Base-by-base conservation (phyloP, 2,113 vertebrate genomes). In the Agapornis roseicollis region DNA sequence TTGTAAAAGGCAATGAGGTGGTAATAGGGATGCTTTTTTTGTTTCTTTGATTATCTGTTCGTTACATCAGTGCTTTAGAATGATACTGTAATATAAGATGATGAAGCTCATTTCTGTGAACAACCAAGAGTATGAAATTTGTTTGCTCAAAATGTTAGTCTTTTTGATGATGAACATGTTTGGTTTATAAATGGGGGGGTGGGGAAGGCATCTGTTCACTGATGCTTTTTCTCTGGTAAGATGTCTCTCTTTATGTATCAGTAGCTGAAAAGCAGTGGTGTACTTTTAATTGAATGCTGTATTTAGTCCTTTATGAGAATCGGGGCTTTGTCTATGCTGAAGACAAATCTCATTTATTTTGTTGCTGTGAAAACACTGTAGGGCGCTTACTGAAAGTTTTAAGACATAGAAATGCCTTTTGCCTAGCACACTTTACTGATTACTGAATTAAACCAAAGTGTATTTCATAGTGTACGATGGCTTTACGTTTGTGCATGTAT, bases 1-100 rank as follows among this genome's bases (percentile, higher is more conserved):
- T 92, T 88, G 88, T 93, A 80, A 91, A 95, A 95, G 85, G 85
- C 88, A 93, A 81, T 94, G 50, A 90, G 72, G 77, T 89, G 60
- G 52, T 84, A 84, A 94, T 69, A 81, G 25, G 47, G 60, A 86
- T 80, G 42, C 11, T 71, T 82, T 65, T 65, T 71, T 79, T 42
- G 23, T 80, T 77, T 80, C 85, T 93, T 90, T 94, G 85, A 93
- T 93, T 94, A 76, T 92, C 65, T 79, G 35, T 94, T 95, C 2
- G 4, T 94, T 96, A 60, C 52, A 46, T 33, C 86, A 72, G 65
- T 92, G 65, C 88, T 84, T 92, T 80, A 56, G 56, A 86, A 90
- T 79, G 76, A 35, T 95, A 50, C 66, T 78, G 74, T 83, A 91
- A 77, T 88, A 31, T 39, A 64, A 90, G 68, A 78, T 85, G 76